Base-by-base conservation (phyloP, 2,888 invertebrate genomes). In the Liposcelis brunnea region DNA sequence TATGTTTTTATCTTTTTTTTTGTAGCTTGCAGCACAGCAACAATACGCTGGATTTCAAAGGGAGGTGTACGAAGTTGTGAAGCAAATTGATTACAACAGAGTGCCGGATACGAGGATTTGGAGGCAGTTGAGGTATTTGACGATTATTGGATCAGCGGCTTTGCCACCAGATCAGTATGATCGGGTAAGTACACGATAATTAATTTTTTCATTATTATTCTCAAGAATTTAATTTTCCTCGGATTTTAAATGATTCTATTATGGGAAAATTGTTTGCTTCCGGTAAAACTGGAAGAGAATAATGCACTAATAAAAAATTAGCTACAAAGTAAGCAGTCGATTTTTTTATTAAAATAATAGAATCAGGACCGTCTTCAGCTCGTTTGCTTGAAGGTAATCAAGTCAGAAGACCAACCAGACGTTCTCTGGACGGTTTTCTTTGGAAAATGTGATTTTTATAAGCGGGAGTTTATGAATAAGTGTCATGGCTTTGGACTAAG, bases 41-140 rank as follows among this genome's bases (percentile, higher is more conserved):
- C 66, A 75, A 7, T 85, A 85, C 63, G 81, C 86, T 0, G 75
- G 83, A 19, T 86, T 81, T 65, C 89, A 87, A 59, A 77, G 83
- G 38, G 75, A 79, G 11, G 70, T 86, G 0, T 84, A 82, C 71
- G 75, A 77, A 47, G 71, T 83, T 11, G 76, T 87, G 1, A 78
- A 76, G 51, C 70, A 72, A 52, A 70, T 86, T 14, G 79, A 81
- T 3, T 65, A 71, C 42, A 71, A 72, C 26, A 67, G 71, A 2
- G 71, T 85, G 48, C 69, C 75, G 8, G 83, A 90, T 63, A 72
- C 74, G 18, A 63, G 68, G 26, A 67, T 81, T 0, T 77, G 74
- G 57, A 67, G 90, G 45, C 82, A 87, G 59, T 65, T 91, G 34
- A 68, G 75, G 52, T 70, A 80, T 51, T 70, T 87, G 31, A 78